Evolutionary conservation across 2,888 invertebrate genomes (phyloP).

Genomic region (Tenthredo livida): DNA sequence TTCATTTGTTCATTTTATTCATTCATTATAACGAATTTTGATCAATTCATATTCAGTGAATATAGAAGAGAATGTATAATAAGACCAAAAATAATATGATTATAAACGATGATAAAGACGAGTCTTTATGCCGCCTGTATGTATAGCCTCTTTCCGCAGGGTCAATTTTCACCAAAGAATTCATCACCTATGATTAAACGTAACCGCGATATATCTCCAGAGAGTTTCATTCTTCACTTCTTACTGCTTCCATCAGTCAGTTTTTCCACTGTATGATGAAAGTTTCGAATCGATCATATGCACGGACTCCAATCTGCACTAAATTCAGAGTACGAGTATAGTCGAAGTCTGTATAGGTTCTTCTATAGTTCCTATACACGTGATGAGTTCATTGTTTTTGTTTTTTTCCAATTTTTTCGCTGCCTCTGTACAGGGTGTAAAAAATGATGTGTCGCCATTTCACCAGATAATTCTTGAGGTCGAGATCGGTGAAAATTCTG

Average conservation of each 20-base stretch:
- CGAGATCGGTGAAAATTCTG: too few relatives aligned
- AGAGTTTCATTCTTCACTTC: not conserved
- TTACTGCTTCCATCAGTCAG: not conserved
- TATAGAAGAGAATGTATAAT: not conserved
- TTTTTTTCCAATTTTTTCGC: not conserved
- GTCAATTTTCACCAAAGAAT: slow-evolving; percentile 1
- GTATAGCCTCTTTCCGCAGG: not conserved
- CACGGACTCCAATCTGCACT: not conserved
- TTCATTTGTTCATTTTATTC: not conserved
- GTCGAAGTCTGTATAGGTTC: not conserved
- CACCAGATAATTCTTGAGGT: too few relatives aligned
- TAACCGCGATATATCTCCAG: not conserved
- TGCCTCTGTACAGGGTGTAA: not conserved
- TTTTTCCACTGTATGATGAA: not conserved
- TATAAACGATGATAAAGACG: not conserved
- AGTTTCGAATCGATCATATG: not conserved
- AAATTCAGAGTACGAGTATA: not conserved
- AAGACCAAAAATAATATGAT: not conserved
- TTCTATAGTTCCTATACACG: not conserved
- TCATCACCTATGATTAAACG: not conserved
- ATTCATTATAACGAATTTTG: not conserved
- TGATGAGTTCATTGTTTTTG: not conserved
- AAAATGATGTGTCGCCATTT: too few relatives aligned
- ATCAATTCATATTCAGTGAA: not conserved
- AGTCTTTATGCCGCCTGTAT: not conserved